A percentile compares a stretch with the other conserved stretches of the same genome.
Evolutionary conservation across 2,888 invertebrate genomes (phyloP).

Genomic region (Volucella bombylans): DNA sequence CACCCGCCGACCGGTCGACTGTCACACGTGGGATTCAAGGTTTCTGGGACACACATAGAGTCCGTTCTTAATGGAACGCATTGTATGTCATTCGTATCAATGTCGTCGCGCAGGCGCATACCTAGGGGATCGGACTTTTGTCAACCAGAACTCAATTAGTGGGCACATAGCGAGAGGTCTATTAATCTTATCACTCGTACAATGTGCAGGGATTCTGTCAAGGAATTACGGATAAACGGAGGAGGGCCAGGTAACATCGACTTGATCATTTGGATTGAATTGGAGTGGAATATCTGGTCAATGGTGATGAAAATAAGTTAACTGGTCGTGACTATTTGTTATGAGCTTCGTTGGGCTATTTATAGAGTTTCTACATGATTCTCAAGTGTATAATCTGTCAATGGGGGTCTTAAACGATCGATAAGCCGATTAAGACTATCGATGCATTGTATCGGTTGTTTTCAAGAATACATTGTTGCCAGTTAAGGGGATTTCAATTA

Average conservation of each 20-base stretch:
- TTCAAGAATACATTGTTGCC: conserved; percentile 51
- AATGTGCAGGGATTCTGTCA: conserved; percentile 62
- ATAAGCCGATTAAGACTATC: conserved; percentile 60
- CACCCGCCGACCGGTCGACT: conserved; percentile 5
- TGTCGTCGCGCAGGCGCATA: conserved; percentile 61
- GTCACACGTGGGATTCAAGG: conserved; percentile 65
- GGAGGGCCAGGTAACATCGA: conserved; percentile 5
- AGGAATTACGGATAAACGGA: conserved; percentile 30
- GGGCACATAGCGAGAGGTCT: conserved; percentile 55
- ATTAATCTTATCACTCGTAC: conserved; percentile 63
- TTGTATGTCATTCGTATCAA: conserved; percentile 22
- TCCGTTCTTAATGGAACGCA: conserved; percentile 52
- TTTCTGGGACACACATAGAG: conserved; percentile 27
- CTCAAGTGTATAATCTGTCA: conserved; percentile 35
- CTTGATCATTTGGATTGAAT: not conserved
- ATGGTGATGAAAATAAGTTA: conserved; percentile 4
- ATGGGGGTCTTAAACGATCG: conserved; percentile 32
- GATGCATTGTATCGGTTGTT: conserved; percentile 21
- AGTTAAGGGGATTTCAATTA: conserved; percentile 26
- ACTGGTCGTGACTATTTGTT: no score
- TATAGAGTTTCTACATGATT: conserved; percentile 23
- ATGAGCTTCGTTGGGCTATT: conserved; percentile 1
- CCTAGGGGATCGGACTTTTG: conserved; percentile 59
- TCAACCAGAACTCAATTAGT: conserved; percentile 66
- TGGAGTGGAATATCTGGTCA: conserved; percentile 24